Evolutionary conservation across 2,888 invertebrate species (phyloP), one percentile per base, ranked within the genome.

Genomic region (Formica aserva): DNA sequence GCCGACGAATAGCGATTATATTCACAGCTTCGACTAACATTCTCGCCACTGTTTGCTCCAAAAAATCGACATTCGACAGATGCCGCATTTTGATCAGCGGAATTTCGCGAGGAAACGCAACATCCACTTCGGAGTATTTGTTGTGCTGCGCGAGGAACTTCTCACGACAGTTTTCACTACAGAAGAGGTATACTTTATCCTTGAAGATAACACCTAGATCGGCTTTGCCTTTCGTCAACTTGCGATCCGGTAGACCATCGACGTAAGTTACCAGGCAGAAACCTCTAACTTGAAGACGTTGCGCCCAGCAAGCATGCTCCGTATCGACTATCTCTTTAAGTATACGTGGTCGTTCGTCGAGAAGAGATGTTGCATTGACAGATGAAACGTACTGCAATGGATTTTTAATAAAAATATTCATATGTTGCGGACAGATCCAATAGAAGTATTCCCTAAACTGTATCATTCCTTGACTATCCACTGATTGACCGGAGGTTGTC

Each of bases 181-280:
- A 96, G 92, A 97, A 96, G 26, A 97, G 92, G 91, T 96, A 97
- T 4, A 95, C 94, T 85, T 95, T 95, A 35, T 95, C 95, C 80
- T 94, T 93, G 92, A 96, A 97, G 52, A 92, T 92, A 2, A 95
- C 95, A 6, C 96, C 96, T 82, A 95, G 95, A 26, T 95, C 92
- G 41, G 93, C 88, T 63, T 89, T 92, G 0, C 97, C 97, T 62
- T 93, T 93, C 41, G 94, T 90, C 32, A 96, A 91, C 75, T 92
- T 94, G 87, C 95, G 95, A 1, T 94, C 89, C 3, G 96, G 96
- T 82, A 96, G 93, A 88, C 95, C 95, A 86, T 96, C 95, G 67
- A 95, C 95, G 90, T 96, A 97, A 41, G 96, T 96, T 0, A 97
- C 96, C 38, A 96, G 95, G 91, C 97, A 97, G 83, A 95, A 93